Base-by-base conservation (phyloP, 2,113 vertebrate species). In the Sapayoa aenigma region DNA sequence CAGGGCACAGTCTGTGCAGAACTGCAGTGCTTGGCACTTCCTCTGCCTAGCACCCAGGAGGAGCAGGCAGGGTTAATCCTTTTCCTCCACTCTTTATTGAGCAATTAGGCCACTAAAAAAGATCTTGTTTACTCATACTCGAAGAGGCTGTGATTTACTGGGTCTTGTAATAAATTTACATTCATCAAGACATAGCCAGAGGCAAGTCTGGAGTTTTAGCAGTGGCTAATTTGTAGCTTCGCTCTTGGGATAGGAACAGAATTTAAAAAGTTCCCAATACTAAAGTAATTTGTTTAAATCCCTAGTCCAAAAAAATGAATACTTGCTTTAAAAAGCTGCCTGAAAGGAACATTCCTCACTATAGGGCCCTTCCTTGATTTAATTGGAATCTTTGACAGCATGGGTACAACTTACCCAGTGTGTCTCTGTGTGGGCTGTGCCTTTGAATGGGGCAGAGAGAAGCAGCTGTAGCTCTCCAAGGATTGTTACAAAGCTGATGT, bases 81-180 rank as follows among this genome's bases (percentile, higher is more conserved):
- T 93, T 79, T 42, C 35, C 52, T 86, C 25, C 33, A 37, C 56
- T 85, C 41, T 56, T 85, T 78, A 85, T 73, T 77, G 87, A 94
- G 55, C 59, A 96, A 86, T 90, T 91, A 94, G 59, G 22, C 24
- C 52, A 69, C 67, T 86, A 74, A 87, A 91, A 77, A 85, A 74
- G 56, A 84, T 83, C 67, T 82, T 88, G 44, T 92, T 95, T 93
- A 82, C 78, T 84, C 82, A 80, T 93, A 86, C 35, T 72, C 3
- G 0, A 56, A 71, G 55, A 74, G 42, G 14, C 49, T 88, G 56
- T 88, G 84, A 86, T 90, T 94, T 77, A 63, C 59, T 86, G 37
- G 25, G 28, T 87, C 69, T 81, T 74, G 35, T 65, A 79, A 92
- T 89, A 93, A 93, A 78, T 95, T 83, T 86, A 24, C 49, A 74